Evolutionary conservation across 2,888 invertebrate genomes (phyloP), one percentile per base, ranked within the genome.

Genomic region (Cenopis cana): DNA sequence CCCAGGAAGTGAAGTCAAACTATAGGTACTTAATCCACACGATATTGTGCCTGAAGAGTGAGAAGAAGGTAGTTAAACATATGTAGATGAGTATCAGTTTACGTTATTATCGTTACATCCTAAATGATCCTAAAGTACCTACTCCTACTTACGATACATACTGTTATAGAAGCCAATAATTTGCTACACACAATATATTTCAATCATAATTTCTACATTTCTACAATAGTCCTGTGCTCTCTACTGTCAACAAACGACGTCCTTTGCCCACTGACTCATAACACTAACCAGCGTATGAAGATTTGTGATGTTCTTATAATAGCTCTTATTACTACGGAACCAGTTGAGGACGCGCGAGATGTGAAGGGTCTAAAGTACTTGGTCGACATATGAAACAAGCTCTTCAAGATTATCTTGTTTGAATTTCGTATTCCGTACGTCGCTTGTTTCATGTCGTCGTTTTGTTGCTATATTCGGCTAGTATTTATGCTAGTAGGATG

Each of bases 221-320:
- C 52, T 64, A 64, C 64, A 64, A 54, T 64, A 64, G 38, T 38
- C 54, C 36, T 52, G 36, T 24, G 59, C 54, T 59, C 69, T 56
- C 52, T 49, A 60, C 65, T 66, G 66, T 60, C 70, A 70, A 66
- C 70, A 70, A 59, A 54, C 65, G 20, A 50, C 36, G 54, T 46
- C 60, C 38, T 60, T 50, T 66, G 70, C 66, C 54, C 66, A 66
- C 60, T 70, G 70, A 70, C 60, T 70, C 70, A 70, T 66, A 60
- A 65, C 29, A 14, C 2, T 20, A 5, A 49, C 70, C 60, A 60
- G 54, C n/a, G 3, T 60, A 20, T 46, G 6, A 46, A 66, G 66
- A 70, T 33, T 55, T 55, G 9, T 49, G 17, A 14, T 12, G 20
- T 24, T 54, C 24, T 24, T 17, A 38, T 11, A 49, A 14, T 50